Evolutionary conservation across 2,797 vertebrate genomes (phyloP).

Genomic region (Rhabdophis nuchalis): DNA sequence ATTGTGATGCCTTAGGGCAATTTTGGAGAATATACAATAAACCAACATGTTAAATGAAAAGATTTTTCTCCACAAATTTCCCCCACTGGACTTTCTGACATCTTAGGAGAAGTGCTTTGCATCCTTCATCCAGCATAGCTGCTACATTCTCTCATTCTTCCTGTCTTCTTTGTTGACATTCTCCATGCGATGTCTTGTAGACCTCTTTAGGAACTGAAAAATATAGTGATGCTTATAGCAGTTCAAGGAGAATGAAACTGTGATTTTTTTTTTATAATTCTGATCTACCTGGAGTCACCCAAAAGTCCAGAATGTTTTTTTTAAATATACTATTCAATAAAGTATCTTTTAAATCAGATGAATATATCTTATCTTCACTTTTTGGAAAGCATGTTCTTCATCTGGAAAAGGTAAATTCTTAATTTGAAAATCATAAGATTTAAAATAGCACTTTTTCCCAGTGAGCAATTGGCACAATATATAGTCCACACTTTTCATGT

Average conservation of each 20-base stretch:
- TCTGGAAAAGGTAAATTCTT: neutral
- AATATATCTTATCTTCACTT: neutral
- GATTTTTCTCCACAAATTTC: neutral
- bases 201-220: neutral
- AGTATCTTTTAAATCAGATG: neutral
- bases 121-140: neutral
- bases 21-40: neutral
- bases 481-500: neutral
- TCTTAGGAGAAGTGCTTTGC: neutral
- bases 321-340: neutral
- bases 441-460: neutral
- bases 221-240: neutral
- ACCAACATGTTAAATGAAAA: neutral
- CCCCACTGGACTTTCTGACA: neutral
- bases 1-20: neutral
- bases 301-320: neutral
- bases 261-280: neutral
- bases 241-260: neutral
- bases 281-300: neutral
- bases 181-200: neutral
- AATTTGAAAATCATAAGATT: neutral
- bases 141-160: neutral
- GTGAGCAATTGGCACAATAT: neutral
- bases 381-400: neutral
- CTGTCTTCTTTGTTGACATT: fast-evolving